These are phyloP conservation scores for Reticulitermes lucifugus DNA, from an alignment of 2,888 invertebrate species.

Conservation along the genomic window DNA sequence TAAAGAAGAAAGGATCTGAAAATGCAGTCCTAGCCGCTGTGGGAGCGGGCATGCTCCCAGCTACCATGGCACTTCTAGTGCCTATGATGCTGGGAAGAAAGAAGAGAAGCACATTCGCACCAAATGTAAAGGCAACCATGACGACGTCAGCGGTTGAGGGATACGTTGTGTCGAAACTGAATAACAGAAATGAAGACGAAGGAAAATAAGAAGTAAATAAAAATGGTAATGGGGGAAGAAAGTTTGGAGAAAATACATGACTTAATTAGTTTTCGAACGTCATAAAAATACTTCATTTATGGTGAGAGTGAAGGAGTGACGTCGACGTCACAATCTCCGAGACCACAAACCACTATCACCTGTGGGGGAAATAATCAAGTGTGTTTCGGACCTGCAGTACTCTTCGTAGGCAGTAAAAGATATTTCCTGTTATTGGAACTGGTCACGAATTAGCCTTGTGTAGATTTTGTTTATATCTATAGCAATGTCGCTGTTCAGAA, in stretches of 20 bases:
- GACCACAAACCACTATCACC: no score
- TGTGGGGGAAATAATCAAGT: no score
- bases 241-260: neutral
- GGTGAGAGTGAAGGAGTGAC: no score
- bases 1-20: neutral
- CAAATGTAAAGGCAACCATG: neutral
- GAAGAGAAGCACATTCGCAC: slow-evolving; percentile 56
- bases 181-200: neutral
- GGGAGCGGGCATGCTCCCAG: slow-evolving; percentile 83
- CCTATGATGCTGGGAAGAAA: slow-evolving; percentile 79
- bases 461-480: no score
- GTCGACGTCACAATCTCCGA: no score
- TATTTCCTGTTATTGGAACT: no score
- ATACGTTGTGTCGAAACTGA: neutral
- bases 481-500: no score
- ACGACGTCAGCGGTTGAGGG: neutral
- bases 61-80: slow-evolving; percentile 83
- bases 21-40: slow-evolving; percentile 76
- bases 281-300: no score
- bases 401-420: no score
- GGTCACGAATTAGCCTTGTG: no score
- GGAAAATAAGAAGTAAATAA: neutral
- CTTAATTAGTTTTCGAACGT: no score
- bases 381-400: no score
- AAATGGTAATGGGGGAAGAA: neutral